These are phyloP conservation scores for Cranoglanis bouderius DNA, from an alignment of 2,113 vertebrate genomes.

Conservation along the genomic window DNA sequence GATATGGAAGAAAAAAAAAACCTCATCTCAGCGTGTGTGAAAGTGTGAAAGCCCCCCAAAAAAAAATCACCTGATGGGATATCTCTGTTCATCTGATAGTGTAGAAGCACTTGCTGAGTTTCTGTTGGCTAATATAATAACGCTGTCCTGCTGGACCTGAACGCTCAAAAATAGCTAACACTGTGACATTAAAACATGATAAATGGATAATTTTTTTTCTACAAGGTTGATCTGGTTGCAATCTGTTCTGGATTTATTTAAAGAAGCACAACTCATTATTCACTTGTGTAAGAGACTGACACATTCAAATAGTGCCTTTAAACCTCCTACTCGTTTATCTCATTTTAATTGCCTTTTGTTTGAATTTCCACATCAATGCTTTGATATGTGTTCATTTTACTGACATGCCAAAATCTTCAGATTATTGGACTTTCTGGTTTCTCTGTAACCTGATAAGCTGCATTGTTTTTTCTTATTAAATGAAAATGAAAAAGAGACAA, in stretches of 20 bases:
- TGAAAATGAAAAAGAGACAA: not conserved
- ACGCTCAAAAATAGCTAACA: not conserved
- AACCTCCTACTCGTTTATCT: not conserved
- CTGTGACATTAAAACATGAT: not conserved
- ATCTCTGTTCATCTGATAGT: not conserved
- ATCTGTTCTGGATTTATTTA: not conserved
- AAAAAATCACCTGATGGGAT: not conserved
- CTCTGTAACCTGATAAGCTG: not conserved
- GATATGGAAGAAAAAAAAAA: not conserved
- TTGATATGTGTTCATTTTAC: not conserved
- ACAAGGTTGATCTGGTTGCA: not conserved
- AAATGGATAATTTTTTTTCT: not conserved
- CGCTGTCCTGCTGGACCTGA: not conserved
- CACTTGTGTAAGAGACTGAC: not conserved
- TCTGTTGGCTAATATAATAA: not conserved
- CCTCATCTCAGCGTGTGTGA: slow-evolving; percentile 12
- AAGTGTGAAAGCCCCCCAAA: not conserved
- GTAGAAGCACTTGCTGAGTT: not conserved
- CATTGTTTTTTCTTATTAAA: not conserved
- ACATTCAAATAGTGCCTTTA: not conserved
- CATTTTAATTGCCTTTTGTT: not conserved
- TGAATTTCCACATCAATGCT: not conserved
- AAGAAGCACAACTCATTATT: not conserved
- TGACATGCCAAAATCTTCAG: not conserved
- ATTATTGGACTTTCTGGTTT: not conserved